A percentile compares a stretch with the other conserved stretches of the same genome.
Evolutionary conservation across 2,113 vertebrate species (phyloP).

Genomic region (Mustela nigripes): DNA sequence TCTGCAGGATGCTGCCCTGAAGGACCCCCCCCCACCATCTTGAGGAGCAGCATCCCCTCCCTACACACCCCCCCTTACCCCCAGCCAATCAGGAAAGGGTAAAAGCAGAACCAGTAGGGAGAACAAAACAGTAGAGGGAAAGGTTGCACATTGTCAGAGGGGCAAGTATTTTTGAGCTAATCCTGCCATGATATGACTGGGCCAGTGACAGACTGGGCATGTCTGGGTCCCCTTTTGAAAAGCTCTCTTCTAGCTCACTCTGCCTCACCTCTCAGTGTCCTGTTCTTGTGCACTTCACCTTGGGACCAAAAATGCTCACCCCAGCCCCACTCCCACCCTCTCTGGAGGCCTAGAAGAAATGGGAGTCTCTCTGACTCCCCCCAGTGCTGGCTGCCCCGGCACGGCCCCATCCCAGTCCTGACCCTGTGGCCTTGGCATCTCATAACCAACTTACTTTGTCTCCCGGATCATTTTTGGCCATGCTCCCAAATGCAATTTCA

Average conservation of each 20-base stretch:
- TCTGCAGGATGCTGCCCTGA: neutral
- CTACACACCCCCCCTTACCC: neutral
- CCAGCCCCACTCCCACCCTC: neutral
- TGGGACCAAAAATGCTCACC: constrained; percentile 52
- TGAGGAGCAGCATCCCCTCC: neutral
- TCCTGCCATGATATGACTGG: neutral
- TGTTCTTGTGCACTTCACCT: constrained; percentile 61
- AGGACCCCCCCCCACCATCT: neutral
- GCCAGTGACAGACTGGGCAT: neutral
- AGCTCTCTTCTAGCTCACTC: neutral
- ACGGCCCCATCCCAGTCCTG: neutral
- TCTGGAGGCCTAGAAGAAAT: neutral
- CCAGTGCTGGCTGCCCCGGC: neutral
- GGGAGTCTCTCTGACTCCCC: neutral
- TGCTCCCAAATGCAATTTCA: neutral
- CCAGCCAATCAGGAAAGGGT: neutral
- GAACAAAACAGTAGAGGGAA: neutral
- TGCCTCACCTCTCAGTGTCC: neutral
- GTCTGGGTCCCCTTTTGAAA: constrained; percentile 23
- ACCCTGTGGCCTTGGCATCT: neutral
- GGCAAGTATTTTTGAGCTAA: neutral
- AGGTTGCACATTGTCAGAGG: neutral
- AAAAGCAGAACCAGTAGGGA: neutral
- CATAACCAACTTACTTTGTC: neutral
- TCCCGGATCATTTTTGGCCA: neutral